These are phyloP conservation scores for Apamea anceps DNA, from an alignment of 2,888 invertebrate species.

Conservation along the genomic window DNA sequence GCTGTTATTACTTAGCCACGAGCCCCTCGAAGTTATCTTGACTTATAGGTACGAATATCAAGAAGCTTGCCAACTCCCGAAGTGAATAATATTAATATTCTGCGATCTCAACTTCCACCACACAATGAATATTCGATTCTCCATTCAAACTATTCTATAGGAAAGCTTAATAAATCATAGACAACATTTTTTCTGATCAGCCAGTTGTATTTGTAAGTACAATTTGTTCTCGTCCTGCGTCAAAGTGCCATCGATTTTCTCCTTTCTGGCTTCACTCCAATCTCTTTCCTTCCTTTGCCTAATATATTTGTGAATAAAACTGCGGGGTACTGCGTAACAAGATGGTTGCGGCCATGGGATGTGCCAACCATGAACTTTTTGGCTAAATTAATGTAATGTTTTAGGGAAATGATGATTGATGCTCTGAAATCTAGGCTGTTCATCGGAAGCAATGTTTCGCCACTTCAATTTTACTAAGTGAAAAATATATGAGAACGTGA, in stretches of 20 bases:
- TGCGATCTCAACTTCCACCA: constrained; percentile 6
- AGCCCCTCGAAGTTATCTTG: constrained; percentile 12
- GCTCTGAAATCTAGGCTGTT: constrained; percentile 32
- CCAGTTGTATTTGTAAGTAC: constrained; percentile 66
- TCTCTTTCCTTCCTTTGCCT: constrained; percentile 80
- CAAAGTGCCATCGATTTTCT: constrained; percentile 82
- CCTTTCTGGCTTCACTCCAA: constrained; percentile 84
- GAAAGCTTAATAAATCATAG: constrained; percentile 63
- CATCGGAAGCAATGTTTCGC: constrained; percentile 33
- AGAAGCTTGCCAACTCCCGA: constrained; percentile 18
- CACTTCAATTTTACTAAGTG: constrained; percentile 4
- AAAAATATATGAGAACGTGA: not conserved
- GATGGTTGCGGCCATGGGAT: constrained; percentile 65
- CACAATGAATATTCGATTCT: constrained; percentile 40
- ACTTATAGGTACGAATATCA: constrained; percentile 1
- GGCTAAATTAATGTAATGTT: constrained; percentile 50
- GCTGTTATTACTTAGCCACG: not conserved
- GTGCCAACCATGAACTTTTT: constrained; percentile 56
- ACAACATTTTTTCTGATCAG: constrained; percentile 62
- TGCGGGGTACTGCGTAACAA: constrained; percentile 75
- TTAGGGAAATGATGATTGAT: constrained; percentile 52
- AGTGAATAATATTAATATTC: constrained; percentile 22
- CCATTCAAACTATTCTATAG: constrained; percentile 51
- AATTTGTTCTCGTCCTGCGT: constrained; percentile 73
- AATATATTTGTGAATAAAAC: constrained; percentile 84